Base-by-base conservation (phyloP, 2,113 vertebrate species). In the Gavia stellata region DNA sequence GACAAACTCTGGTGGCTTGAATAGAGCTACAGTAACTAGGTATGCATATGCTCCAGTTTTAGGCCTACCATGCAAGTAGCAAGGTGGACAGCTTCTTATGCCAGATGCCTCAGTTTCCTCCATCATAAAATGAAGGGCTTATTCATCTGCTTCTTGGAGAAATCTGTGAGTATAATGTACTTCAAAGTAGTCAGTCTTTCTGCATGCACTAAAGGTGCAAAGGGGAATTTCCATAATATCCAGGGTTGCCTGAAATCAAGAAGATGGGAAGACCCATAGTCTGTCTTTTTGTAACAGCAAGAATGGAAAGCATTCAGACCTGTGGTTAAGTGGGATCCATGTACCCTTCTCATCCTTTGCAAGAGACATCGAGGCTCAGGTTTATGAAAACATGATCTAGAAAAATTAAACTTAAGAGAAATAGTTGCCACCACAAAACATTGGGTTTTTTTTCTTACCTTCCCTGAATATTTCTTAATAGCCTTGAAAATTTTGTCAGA, bases 11-110 rank as follows among this genome's bases (percentile, higher is more conserved):
- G 61, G 29, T n/a, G 56, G 8, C 40, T 68, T 28, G 52, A 25
- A 14, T 4, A 36, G 29, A 18, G 38, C 44, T 38, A 3, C 34
- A 71, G 19, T 2, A 67, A 25, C 7, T 3, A 58, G 44, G 20
- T 24, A 15, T 4, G 34, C 20, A 33, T 7, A 18, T 0, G 0
- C 10, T n/a, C 10, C 53, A 62, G 7, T 12, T 50, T 44, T 44
- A 56, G 17, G 34, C 8, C 34, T 17, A 36, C 6, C 61, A 40
- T 1, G 0, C 17, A 49, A 31, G 24, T 5, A n/a, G 16, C 21
- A 44, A 40, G n/a, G n/a, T 24, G n/a, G n/a, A 24, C 20, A 90
- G 21, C 47, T 67, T 24, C 29, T 31, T 17, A 5, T 3, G 2
- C 2, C 45, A 40, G 38, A n/a, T 19, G 24, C n/a, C 44, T 49